phyloP scores from a whole-genome alignment of 2,113 vertebrate species.

The Desmodus rotundus region DNA sequence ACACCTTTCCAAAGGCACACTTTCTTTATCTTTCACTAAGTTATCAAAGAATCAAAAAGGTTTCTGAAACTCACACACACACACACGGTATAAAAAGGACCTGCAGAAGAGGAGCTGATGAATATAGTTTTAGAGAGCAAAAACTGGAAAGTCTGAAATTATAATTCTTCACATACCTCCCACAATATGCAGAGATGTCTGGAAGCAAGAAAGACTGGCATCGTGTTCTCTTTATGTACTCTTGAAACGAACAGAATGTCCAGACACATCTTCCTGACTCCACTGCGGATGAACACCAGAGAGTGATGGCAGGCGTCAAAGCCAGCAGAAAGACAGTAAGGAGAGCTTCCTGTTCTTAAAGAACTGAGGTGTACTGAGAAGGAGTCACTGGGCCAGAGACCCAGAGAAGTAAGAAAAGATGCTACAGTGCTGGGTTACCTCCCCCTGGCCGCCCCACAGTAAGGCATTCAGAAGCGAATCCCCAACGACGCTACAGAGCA shows the following conservation, averaged over 20 bases:
- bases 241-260: neutral
- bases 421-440: neutral
- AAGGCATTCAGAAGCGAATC: neutral
- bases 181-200: neutral
- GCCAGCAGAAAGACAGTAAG: too few species aligned
- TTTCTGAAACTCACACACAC: neutral
- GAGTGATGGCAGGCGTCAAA: neutral
- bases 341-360: neutral
- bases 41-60: neutral
- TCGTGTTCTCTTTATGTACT: neutral
- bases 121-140: neutral
- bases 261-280: neutral
- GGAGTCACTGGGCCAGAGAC: neutral
- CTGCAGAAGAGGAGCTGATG: neutral
- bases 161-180: neutral
- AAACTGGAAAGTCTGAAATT: neutral
- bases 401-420: neutral
- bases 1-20: neutral
- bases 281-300: neutral
- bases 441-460: too few species aligned
- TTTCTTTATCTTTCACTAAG: neutral
- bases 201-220: neutral
- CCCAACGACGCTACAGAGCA: neutral
- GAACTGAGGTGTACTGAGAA: neutral
- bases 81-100: fast-evolving